A percentile compares a stretch with the other conserved stretches of the same genome.
Conservation (phyloP, 2,113 vertebrate species). For the Sporophila hypoxantha region DNA sequence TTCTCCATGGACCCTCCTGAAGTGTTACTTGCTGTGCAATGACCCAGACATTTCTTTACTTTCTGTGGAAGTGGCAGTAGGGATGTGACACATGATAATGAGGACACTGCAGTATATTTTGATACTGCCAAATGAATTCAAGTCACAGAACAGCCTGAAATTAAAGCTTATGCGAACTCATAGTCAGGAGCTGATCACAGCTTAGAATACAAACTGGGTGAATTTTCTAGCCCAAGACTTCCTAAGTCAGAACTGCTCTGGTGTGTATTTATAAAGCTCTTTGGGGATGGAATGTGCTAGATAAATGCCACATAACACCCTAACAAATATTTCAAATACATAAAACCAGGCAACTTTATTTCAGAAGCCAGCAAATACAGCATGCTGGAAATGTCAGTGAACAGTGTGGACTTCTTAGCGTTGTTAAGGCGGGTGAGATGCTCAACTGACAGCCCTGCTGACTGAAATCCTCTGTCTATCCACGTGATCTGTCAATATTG, state of each 20-base stretch:
- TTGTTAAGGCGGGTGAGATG: neutral
- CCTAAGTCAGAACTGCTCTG: neutral
- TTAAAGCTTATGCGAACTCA: neutral
- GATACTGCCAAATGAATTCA: neutral
- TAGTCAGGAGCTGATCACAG: neutral
- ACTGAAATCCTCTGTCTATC: conserved; percentile 23
- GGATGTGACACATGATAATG: neutral
- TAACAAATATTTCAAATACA: conserved; percentile 23
- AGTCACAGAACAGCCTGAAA: neutral
- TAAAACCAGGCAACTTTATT: conserved; percentile 36
- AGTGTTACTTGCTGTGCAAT: neutral
- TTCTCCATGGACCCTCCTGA: neutral
- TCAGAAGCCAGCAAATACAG: conserved; percentile 14
- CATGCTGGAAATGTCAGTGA: conserved; percentile 16
- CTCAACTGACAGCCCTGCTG: conserved; percentile 9
- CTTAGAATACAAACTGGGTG: neutral
- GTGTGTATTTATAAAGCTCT: neutral
- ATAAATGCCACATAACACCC: neutral
- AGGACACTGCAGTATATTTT: neutral
- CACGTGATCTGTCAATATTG: conserved; percentile 17
- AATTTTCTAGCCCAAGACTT: neutral
- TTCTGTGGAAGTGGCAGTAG: neutral
- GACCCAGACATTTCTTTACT: neutral
- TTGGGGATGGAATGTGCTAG: neutral
- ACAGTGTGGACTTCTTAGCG: neutral